These are phyloP conservation scores for Reinhardtius hippoglossoides DNA, from an alignment of 2,113 vertebrate species.

Conservation along the genomic window DNA sequence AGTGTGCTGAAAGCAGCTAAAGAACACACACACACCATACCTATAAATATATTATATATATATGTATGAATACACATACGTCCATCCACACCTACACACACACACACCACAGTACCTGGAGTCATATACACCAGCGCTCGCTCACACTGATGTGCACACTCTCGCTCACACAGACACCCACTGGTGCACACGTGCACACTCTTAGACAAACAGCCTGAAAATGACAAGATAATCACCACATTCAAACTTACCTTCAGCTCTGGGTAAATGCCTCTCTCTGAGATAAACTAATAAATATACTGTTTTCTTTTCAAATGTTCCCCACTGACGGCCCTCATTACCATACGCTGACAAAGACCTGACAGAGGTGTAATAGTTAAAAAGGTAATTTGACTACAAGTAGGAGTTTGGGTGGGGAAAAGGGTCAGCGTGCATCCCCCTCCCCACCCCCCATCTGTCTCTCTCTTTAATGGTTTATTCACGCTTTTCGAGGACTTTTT, in stretches of 20 bases:
- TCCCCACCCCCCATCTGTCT: constrained; percentile 33
- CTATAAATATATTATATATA: neutral
- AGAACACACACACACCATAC: constrained; percentile 31
- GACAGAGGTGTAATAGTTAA: constrained; percentile 87
- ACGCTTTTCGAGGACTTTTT: constrained; percentile 78
- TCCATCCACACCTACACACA: constrained; percentile 18
- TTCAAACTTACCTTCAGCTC: constrained; percentile 85
- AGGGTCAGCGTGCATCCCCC: constrained; percentile 70
- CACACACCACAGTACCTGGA: constrained; percentile 41
- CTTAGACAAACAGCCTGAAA: constrained; percentile 69
- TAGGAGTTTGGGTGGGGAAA: constrained; percentile 77
- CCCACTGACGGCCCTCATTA: constrained; percentile 81
- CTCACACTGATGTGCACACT: constrained; percentile 27
- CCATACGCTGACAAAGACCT: constrained; percentile 81
- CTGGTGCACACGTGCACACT: constrained; percentile 22
- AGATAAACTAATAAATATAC: constrained; percentile 87
- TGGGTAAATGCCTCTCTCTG: constrained; percentile 77
- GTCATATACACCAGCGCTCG: constrained; percentile 23
- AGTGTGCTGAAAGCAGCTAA: constrained; percentile 63
- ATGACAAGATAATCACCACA: constrained; percentile 87
- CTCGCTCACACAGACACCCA: constrained; percentile 28
- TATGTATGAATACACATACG: constrained; percentile 48
- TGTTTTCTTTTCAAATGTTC: constrained; percentile 83
- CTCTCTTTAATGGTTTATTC: constrained; percentile 81
- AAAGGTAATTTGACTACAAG: constrained; percentile 85